Evolutionary conservation across 2,888 invertebrate genomes (phyloP).

Genomic region (Drosophila borborema): DNA sequence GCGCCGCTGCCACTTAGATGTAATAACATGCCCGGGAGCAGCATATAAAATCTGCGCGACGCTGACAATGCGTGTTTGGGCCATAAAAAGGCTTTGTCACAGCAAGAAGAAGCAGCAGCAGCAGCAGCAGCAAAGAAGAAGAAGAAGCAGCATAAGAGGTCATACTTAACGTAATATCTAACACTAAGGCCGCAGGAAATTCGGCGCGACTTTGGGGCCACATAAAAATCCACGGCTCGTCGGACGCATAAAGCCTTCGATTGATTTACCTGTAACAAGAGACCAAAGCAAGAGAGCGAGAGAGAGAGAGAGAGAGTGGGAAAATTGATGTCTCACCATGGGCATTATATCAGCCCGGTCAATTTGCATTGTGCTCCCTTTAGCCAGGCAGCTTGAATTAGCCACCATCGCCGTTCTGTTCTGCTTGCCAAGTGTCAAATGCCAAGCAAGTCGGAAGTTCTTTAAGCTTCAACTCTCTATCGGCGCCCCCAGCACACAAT

Average conservation of each 20-base stretch:
- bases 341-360: conserved; percentile 25
- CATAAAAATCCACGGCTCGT: conserved; percentile 51
- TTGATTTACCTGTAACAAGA: conserved; percentile 72
- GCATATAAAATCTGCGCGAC: conserved; percentile 67
- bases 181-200: conserved; percentile 33
- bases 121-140: neutral
- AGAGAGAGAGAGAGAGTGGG: neutral
- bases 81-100: conserved; percentile 65
- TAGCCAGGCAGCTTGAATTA: conserved; percentile 17
- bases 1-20: conserved; percentile 64
- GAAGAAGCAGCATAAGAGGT: conserved; percentile 28
- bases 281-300: conserved; percentile 11
- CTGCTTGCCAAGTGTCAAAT: conserved; percentile 52
- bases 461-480: conserved; percentile 53
- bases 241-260: conserved; percentile 68
- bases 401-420: conserved; percentile 13
- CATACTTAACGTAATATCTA: conserved; percentile 34
- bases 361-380: conserved; percentile 41
- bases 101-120: neutral
- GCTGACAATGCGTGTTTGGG: conserved; percentile 60
- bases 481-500: conserved; percentile 43
- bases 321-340: conserved; percentile 60
- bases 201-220: conserved; percentile 48
- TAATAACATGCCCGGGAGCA: conserved; percentile 59
- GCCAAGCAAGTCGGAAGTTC: conserved; percentile 45